Percentiles rank a stretch among this genome's conserved stretches.
These are phyloP conservation scores for Ptyas mucosa DNA, from an alignment of 2,113 vertebrate species.

Conservation along the genomic window DNA sequence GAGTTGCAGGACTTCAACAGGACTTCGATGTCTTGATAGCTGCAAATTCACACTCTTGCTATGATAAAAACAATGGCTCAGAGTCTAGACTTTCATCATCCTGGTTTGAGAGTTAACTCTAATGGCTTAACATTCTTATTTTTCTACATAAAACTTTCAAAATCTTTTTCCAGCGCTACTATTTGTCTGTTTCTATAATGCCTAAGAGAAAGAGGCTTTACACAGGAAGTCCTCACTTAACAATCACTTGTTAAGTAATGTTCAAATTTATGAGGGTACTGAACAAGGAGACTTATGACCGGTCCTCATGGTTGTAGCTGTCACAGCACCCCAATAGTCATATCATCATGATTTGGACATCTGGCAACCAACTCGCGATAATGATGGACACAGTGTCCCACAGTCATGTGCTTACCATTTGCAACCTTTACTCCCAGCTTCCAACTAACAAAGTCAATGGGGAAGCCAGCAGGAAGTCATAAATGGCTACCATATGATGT, in stretches of 20 bases:
- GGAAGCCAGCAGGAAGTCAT: background rate
- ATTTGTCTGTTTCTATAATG: background rate
- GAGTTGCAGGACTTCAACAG: too few species aligned
- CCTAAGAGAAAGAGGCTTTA: background rate
- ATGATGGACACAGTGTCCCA: background rate
- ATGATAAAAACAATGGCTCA: background rate
- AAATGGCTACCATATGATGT: background rate
- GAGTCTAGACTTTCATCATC: background rate
- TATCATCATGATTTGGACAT: background rate
- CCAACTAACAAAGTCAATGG: background rate
- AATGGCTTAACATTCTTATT: background rate
- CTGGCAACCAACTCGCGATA: background rate
- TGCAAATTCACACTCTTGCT: too few species aligned
- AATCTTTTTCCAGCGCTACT: background rate
- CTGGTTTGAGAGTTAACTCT: background rate
- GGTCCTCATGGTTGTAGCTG: background rate
- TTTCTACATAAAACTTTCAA: background rate
- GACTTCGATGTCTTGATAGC: background rate
- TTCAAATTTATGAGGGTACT: background rate
- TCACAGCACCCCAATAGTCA: background rate
- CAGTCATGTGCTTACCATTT: background rate
- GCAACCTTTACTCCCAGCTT: background rate
- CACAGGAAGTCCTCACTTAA: background rate
- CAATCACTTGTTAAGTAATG: background rate
- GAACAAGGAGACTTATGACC: background rate